Percentiles rank a stretch among this genome's conserved stretches.
Evolutionary conservation across 2,888 invertebrate species (phyloP).

Genomic region (Hirudinaria manillensis): DNA sequence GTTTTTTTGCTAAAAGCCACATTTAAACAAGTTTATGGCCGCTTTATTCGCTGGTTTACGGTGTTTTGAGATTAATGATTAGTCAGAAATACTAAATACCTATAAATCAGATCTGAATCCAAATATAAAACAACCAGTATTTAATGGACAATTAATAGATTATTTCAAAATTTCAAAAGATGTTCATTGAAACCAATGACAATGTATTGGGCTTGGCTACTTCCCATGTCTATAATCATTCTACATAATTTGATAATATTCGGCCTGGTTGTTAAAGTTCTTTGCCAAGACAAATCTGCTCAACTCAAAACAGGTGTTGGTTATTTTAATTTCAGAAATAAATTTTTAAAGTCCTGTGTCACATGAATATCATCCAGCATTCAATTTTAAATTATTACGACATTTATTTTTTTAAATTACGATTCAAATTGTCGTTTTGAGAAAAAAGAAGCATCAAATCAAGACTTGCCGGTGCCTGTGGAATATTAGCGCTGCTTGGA

Average conservation of each 20-base stretch:
- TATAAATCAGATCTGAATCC: too few relatives aligned
- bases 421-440: background rate
- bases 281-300: background rate
- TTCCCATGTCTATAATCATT: slow-evolving; percentile 34
- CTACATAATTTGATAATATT: slow-evolving; percentile 34
- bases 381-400: too few relatives aligned
- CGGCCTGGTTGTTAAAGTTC: slow-evolving; percentile 27
- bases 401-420: background rate
- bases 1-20: too few relatives aligned
- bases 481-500: slow-evolving; percentile 35
- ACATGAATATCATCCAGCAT: too few relatives aligned
- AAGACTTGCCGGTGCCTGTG: slow-evolving; percentile 34
- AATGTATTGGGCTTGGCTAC: slow-evolving; percentile 18
- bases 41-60: too few relatives aligned
- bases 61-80: too few relatives aligned
- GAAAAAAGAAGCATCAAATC: background rate
- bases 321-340: background rate
- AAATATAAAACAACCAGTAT: too few relatives aligned
- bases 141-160: too few relatives aligned
- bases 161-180: background rate
- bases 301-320: background rate
- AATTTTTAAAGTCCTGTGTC: background rate
- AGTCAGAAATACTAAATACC: too few relatives aligned
- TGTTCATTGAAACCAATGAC: slow-evolving; percentile 24
- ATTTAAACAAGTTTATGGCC: too few relatives aligned